Evolutionary conservation across 2,888 invertebrate genomes (phyloP).

Genomic region (Nezara viridula): DNA sequence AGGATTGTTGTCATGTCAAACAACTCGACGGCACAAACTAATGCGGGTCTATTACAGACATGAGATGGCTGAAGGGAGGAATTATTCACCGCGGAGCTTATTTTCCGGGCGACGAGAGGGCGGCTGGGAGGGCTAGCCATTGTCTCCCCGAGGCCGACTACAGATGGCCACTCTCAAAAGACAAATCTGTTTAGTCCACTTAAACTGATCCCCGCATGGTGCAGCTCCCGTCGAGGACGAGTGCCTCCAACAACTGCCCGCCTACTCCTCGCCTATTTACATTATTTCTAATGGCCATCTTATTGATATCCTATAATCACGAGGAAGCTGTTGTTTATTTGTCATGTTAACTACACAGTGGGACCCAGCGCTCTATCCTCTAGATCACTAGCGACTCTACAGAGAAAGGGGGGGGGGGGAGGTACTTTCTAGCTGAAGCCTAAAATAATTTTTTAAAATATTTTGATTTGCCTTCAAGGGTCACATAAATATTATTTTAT

Average conservation of each 20-base stretch:
- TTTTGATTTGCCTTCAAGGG: no score
- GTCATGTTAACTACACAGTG: no score
- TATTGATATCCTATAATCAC: not conserved
- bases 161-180: constrained; percentile 50
- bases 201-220: constrained; percentile 57
- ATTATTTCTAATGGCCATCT: not conserved
- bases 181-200: constrained; percentile 57
- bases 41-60: constrained; percentile 20
- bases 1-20: constrained; percentile 20
- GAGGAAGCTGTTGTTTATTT: not conserved
- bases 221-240: not conserved
- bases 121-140: not conserved
- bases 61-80: constrained; percentile 21
- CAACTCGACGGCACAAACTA: not conserved
- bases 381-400: no score
- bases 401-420: no score
- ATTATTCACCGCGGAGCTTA: constrained; percentile 44
- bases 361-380: no score
- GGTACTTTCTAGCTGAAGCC: no score
- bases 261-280: constrained; percentile 11
- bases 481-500: no score
- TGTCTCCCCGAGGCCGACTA: constrained; percentile 1
- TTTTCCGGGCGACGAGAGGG: constrained; percentile 31
- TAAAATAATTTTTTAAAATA: no score
- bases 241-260: constrained; percentile 23